Conservation (phyloP, 1,140 invertebrate species). For the Drosophila ambigua region DNA sequence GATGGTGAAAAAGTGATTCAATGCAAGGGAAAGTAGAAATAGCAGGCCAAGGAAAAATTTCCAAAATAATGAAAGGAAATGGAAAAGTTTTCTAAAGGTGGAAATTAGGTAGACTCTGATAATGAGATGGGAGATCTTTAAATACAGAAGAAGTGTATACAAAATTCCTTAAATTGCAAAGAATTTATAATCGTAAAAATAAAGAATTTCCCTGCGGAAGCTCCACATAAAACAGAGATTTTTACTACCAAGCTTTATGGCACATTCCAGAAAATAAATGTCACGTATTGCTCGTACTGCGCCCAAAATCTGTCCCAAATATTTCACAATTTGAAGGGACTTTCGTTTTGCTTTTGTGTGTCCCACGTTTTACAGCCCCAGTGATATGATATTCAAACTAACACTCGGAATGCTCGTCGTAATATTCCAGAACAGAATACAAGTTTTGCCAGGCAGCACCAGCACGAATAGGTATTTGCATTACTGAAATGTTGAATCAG, state of each 20-base stretch:
- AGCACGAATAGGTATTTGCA: slow-evolving; percentile 14
- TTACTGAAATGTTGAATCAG: slow-evolving; percentile 40
- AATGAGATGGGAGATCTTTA: too few species aligned
- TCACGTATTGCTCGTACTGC: slow-evolving; percentile 21
- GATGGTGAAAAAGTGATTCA: slow-evolving; percentile 1
- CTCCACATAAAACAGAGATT: neutral
- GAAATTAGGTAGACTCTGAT: neutral
- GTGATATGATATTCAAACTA: neutral
- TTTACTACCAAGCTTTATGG: neutral
- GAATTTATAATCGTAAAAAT: neutral
- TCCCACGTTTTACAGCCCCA: slow-evolving; percentile 11
- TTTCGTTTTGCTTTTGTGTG: slow-evolving; percentile 9
- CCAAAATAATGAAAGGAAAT: neutral
- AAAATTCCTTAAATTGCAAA: neutral
- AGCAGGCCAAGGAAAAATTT: neutral
- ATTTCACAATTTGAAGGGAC: slow-evolving; percentile 14
- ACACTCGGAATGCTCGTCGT: slow-evolving; percentile 1
- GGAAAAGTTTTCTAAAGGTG: neutral
- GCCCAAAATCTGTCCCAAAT: slow-evolving; percentile 21
- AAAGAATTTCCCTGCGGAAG: slow-evolving; percentile 1
- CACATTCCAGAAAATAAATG: slow-evolving; percentile 10
- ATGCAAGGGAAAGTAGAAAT: slow-evolving; percentile 7
- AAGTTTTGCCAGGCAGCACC: neutral
- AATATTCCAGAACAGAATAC: neutral
- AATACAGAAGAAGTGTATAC: too few species aligned